Base-by-base conservation (phyloP, 1,140 invertebrate species). In the Dolichoris vasculosae region DNA sequence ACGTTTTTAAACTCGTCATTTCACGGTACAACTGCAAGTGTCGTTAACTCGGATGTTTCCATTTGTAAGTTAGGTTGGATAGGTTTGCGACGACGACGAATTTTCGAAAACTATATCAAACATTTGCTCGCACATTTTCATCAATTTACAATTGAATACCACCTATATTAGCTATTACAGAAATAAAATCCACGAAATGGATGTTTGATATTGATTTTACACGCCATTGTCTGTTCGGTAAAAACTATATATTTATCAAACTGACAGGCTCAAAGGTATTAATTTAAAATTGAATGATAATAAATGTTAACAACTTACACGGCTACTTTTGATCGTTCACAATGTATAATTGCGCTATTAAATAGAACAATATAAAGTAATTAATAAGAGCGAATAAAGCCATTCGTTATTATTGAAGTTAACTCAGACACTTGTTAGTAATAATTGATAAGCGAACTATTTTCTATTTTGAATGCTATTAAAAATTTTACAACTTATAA, bases 121-220 rank as follows among this genome's bases (percentile, higher is more conserved):
- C 17, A 38, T 69, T 69, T 69, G 15, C 15, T 38, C 15, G 20
- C 32, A 20, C 8, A 15, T 38, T 43, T 23, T 43, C 38, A 73
- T 73, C n/a, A 38, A 17, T 9, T 73, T 43, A 43, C 23, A 73
- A 43, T 73, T 69, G 17, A 43, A 1, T 20, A 38, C 6, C 23
- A 43, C 69, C 20, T 43, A 7, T 4, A 38, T 73, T 11, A n/a
- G 7, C 7, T 35, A 38, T 38, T 20, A 69, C 15, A 20, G n/a
- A 69, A 69, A 40, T 73, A 43, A n/a, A 17, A 11, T 73, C 6
- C 43, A 26, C n/a, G 26, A 43, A 73, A n/a, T 43, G 69, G 2
- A 43, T 73, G 69, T 73, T 73, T 73, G 6, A 9, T 71, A 73
- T 73, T 43, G 40, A 73, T 43, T 73, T 40, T 73, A n/a, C 35